Base-by-base conservation (phyloP, 2,113 vertebrate genomes). In the Parotia lawesii region DNA sequence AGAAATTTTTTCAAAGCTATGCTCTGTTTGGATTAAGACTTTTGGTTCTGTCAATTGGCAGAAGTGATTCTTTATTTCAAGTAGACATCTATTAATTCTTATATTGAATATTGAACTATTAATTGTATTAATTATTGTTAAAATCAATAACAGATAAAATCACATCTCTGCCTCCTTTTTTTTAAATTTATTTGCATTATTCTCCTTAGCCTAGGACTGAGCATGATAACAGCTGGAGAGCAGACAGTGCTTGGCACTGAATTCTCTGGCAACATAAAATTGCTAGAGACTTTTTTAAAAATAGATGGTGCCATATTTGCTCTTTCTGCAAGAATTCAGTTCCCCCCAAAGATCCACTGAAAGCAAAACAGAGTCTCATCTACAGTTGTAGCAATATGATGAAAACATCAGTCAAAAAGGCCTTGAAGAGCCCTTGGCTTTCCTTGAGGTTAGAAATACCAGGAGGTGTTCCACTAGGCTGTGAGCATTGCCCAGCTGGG, bases 401-500 rank as follows among this genome's bases (percentile, higher is more conserved):
- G 38, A 81, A 78, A 85, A 64, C 14, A n/a, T 65, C 27, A 44
- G 37, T 44, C 37, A 51, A 57, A 73, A 69, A 58, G 25, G 42
- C 33, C 31, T 48, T 24, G 16, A 38, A 42, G 44, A 53, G 8
- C 62, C 45, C 22, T 73, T 74, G 62, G 45, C 31, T 53, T 70
- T 84, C 19, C 76, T 44, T 65, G 35, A 38, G 50, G 31, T 69
- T 15, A 51, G n/a, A 83, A 79, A n/a, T 40, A 45, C 19, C 71
- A 61, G 38, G 45, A 77, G 58, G 73, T 48, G 72, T 27, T n/a
- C 35, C 50, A 54, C 35, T 2, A 44, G 57, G 48, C 51, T 64
- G 19, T 53, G 19, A 67, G 18, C 50, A 6, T 13, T 42, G 51
- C 56, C 31, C 0, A 0, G 2, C 4, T 15, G 2, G 28, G n/a